A percentile compares a stretch with the other conserved stretches of the same genome.
phyloP scores from a whole-genome alignment of 2,888 invertebrate species.

The Cheilosia vulpina region DNA sequence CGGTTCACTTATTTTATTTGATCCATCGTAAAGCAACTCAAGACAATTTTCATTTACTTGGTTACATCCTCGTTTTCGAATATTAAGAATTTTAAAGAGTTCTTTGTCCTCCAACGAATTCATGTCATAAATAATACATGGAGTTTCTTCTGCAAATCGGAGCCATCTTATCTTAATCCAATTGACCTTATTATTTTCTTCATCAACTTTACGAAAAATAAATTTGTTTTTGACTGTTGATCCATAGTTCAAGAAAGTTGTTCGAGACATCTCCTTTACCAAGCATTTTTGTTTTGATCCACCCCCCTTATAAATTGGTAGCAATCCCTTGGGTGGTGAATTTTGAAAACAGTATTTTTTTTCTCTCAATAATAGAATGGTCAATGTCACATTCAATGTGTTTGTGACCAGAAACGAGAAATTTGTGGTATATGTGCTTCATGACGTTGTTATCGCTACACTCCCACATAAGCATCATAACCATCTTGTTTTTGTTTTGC shows the following conservation, averaged over 20 bases:
- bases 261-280: slow-evolving; percentile 62
- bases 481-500: slow-evolving; percentile 76
- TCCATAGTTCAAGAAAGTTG: slow-evolving; percentile 52
- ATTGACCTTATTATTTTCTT: slow-evolving; percentile 55
- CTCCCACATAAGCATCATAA: background rate
- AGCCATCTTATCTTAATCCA: slow-evolving; percentile 68
- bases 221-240: slow-evolving; percentile 55
- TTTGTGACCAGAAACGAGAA: slow-evolving; percentile 64
- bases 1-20: slow-evolving; percentile 42
- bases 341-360: slow-evolving; percentile 62
- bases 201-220: slow-evolving; percentile 58
- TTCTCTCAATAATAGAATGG: slow-evolving; percentile 58
- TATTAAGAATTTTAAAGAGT: slow-evolving; percentile 54
- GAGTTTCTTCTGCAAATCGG: slow-evolving; percentile 56
- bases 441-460: slow-evolving; percentile 14
- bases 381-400: slow-evolving; percentile 64
- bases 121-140: slow-evolving; percentile 63
- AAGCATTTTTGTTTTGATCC: slow-evolving; percentile 58
- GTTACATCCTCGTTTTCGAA: slow-evolving; percentile 44
- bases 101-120: slow-evolving; percentile 25
- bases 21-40: slow-evolving; percentile 38
- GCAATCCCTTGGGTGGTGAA: slow-evolving; percentile 70
- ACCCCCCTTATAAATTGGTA: slow-evolving; percentile 56
- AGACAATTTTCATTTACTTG: slow-evolving; percentile 31
- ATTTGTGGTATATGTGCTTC: slow-evolving; percentile 69